Conservation (phyloP, 2,888 invertebrate species). For the Eustalomyia histrio region DNA sequence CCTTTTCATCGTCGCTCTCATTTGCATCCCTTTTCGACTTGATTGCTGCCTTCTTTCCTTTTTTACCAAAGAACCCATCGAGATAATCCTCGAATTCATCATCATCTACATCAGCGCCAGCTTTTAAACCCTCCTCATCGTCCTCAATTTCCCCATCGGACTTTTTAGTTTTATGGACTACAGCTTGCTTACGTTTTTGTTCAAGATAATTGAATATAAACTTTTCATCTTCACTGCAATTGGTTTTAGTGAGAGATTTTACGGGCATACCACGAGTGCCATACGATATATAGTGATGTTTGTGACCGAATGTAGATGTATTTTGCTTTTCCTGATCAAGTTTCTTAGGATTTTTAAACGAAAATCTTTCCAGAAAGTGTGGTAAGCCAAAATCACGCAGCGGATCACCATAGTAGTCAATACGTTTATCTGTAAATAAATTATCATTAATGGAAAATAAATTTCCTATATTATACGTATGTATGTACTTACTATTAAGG, state of each 20-base stretch:
- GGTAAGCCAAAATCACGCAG: conserved; percentile 94
- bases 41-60: conserved; percentile 81
- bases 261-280: conserved; percentile 87
- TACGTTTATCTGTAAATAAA: conserved; percentile 82
- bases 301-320: conserved; percentile 77
- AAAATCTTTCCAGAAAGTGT: conserved; percentile 95
- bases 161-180: conserved; percentile 69
- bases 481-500: conserved; percentile 82
- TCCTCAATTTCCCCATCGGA: conserved; percentile 80
- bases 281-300: conserved; percentile 84
- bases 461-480: conserved; percentile 42
- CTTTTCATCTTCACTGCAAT: conserved; percentile 93
- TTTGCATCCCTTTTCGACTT: conserved; percentile 81
- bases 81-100: conserved; percentile 81
- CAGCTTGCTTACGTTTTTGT: conserved; percentile 78
- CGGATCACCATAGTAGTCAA: conserved; percentile 95
- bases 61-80: conserved; percentile 79
- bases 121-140: conserved; percentile 83
- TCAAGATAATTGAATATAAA: conserved; percentile 83
- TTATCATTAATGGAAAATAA: too few relatives aligned
- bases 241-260: conserved; percentile 84
- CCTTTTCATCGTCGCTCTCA: conserved; percentile 81
- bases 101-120: conserved; percentile 86
- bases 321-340: conserved; percentile 78
- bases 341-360: conserved; percentile 95